These are phyloP conservation scores for Metellina segmentata DNA, from an alignment of 2,888 invertebrate species.

Conservation along the genomic window DNA sequence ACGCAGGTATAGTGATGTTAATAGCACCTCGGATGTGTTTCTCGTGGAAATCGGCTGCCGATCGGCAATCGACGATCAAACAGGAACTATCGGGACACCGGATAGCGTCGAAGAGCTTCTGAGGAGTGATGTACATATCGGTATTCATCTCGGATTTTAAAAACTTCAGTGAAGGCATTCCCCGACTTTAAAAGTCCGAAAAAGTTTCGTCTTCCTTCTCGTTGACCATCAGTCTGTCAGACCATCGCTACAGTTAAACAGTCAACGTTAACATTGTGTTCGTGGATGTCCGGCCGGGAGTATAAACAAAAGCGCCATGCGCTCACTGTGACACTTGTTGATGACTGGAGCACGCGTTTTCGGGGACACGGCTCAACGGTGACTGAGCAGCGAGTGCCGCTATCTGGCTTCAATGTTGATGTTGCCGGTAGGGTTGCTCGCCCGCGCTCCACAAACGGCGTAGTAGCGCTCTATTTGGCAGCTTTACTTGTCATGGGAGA, in stretches of 20 bases:
- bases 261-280: background rate
- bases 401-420: background rate
- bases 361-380: slow-evolving; percentile 6
- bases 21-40: slow-evolving; percentile 94
- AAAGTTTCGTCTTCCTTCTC: background rate
- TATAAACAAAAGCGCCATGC: slow-evolving; percentile 24
- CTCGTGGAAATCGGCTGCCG: slow-evolving; percentile 90
- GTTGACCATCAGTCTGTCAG: background rate
- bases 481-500: background rate
- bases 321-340: slow-evolving; percentile 23
- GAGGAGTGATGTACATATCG: slow-evolving; percentile 51
- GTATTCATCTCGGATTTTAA: background rate
- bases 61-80: slow-evolving; percentile 89
- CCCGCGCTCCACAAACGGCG: background rate
- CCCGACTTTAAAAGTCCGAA: background rate
- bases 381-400: background rate
- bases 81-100: slow-evolving; percentile 13
- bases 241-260: background rate
- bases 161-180: slow-evolving; percentile 42
- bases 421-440: slow-evolving; percentile 36
- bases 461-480: background rate
- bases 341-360: background rate
- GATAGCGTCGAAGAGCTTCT: slow-evolving; percentile 39
- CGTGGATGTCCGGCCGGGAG: background rate
- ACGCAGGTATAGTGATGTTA: slow-evolving; percentile 93